phyloP scores from a whole-genome alignment of 1,140 invertebrate species.

The Trissolcus basalis region DNA sequence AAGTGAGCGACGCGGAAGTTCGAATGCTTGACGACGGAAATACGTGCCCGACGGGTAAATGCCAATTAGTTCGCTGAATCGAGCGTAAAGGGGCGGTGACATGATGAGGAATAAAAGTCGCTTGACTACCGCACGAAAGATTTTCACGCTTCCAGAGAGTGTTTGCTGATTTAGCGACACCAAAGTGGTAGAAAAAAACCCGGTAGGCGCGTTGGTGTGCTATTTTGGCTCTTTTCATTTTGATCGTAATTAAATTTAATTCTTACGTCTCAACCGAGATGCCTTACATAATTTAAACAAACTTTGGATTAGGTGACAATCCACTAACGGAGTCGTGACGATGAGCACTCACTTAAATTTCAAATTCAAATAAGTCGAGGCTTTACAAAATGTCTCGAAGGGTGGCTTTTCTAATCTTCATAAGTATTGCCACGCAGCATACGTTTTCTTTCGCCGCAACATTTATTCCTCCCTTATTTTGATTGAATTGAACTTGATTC shows the following conservation, averaged over 20 bases:
- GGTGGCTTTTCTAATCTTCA: too few relatives aligned
- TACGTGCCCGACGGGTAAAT: slow-evolving; percentile 64
- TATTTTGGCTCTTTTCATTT: slow-evolving; percentile 37
- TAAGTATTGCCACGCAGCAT: too few relatives aligned
- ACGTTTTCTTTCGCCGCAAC: too few relatives aligned
- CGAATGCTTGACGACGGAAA: slow-evolving; percentile 63
- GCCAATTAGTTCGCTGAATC: slow-evolving; percentile 69
- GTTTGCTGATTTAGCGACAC: slow-evolving; percentile 59
- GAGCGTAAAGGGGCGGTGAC: slow-evolving; percentile 60
- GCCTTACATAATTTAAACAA: too few relatives aligned
- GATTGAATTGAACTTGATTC: too few relatives aligned
- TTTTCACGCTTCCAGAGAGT: slow-evolving; percentile 61
- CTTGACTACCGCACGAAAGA: slow-evolving; percentile 62
- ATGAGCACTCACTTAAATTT: too few relatives aligned
- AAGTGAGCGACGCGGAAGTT: slow-evolving; percentile 65
- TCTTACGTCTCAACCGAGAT: neutral
- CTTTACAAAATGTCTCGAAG: too few relatives aligned
- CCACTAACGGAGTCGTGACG: too few relatives aligned
- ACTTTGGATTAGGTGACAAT: too few relatives aligned
- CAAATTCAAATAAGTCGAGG: too few relatives aligned
- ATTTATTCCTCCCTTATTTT: too few relatives aligned
- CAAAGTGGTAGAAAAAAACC: slow-evolving; percentile 53
- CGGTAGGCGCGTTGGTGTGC: slow-evolving; percentile 52
- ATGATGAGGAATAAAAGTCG: slow-evolving; percentile 61
- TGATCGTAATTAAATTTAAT: slow-evolving; percentile 1